Conservation (phyloP, 2,888 invertebrate species). For the Brachyptera risi region DNA sequence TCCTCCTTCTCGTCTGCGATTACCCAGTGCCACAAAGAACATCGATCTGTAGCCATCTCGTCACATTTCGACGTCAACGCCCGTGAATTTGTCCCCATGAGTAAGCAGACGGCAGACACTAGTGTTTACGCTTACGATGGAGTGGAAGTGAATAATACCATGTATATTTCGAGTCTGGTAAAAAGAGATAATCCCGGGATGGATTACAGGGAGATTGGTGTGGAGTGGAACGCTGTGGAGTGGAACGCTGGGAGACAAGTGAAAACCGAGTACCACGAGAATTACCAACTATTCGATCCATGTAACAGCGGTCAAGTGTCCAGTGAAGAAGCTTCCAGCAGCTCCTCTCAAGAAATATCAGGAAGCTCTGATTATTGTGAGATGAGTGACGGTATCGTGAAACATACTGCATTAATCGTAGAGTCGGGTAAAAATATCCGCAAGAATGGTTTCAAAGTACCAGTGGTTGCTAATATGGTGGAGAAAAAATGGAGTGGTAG, state of each 20-base stretch:
- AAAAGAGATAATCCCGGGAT: conserved; percentile 21
- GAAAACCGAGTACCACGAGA: conserved; percentile 8
- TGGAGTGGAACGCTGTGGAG: conserved; percentile 36
- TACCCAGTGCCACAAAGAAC: background rate
- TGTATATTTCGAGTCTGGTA: conserved; percentile 23
- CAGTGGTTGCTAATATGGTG: background rate
- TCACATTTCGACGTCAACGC: conserved; percentile 60
- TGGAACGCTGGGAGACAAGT: conserved; percentile 37
- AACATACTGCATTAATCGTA: too few relatives aligned
- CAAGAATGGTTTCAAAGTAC: conserved; percentile 48
- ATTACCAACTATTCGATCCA: too few relatives aligned
- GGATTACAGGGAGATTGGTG: conserved; percentile 32
- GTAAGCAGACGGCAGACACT: conserved; percentile 18
- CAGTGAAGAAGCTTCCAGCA: conserved; percentile 33
- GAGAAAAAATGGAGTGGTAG: conserved; percentile 25
- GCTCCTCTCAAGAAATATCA: conserved; percentile 25
- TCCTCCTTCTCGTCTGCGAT: conserved; percentile 37
- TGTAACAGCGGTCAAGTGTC: conserved; percentile 30
- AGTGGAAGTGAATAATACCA: conserved; percentile 14
- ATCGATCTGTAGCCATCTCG: conserved; percentile 39
- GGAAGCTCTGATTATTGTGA: conserved; percentile 12
- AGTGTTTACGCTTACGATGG: conserved; percentile 13
- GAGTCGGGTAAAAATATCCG: conserved; percentile 49
- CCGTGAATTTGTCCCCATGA: conserved; percentile 59
- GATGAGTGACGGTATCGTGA: background rate